phyloP scores from a whole-genome alignment of 2,888 invertebrate species.

The Catocala fraxini region DNA sequence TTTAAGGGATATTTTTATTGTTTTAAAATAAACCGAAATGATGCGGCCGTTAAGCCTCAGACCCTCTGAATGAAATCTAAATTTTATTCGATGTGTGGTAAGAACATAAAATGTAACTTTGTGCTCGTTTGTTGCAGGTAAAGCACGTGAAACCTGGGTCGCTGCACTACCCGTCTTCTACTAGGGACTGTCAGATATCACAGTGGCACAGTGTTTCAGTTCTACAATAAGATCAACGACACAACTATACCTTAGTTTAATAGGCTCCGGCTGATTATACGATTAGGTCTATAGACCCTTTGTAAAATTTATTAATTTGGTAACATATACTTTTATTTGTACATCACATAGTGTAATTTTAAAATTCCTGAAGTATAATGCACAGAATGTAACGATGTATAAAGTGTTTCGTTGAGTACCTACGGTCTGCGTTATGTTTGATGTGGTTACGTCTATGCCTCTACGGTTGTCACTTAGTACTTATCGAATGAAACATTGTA shows the following conservation, averaged over 20 bases:
- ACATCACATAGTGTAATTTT: constrained; percentile 72
- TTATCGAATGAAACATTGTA: constrained; percentile 71
- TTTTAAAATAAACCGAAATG: constrained; percentile 53
- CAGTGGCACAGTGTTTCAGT: constrained; percentile 80
- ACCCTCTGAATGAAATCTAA: constrained; percentile 29
- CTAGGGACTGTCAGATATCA: constrained; percentile 66
- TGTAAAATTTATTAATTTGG: constrained; percentile 69
- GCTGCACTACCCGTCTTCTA: constrained; percentile 63
- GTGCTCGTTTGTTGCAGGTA: constrained; percentile 79
- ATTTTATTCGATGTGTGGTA: constrained; percentile 29
- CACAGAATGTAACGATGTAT: constrained; percentile 74
- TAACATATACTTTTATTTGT: constrained; percentile 67
- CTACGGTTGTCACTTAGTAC: constrained; percentile 66
- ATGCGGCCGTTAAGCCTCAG: constrained; percentile 44
- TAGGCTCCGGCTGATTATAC: constrained; percentile 63
- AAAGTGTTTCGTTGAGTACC: constrained; percentile 69
- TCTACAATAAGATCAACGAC: constrained; percentile 55
- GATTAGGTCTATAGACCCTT: constrained; percentile 59
- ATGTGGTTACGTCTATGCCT: constrained; percentile 67
- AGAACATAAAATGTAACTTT: constrained; percentile 33
- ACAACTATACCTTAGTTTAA: constrained; percentile 55
- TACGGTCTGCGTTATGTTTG: constrained; percentile 67
- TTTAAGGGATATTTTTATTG: constrained; percentile 70
- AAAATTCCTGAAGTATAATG: constrained; percentile 69
- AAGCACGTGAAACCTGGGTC: constrained; percentile 79